Conservation (phyloP, 2,888 invertebrate genomes). For the Meteorus colon region DNA sequence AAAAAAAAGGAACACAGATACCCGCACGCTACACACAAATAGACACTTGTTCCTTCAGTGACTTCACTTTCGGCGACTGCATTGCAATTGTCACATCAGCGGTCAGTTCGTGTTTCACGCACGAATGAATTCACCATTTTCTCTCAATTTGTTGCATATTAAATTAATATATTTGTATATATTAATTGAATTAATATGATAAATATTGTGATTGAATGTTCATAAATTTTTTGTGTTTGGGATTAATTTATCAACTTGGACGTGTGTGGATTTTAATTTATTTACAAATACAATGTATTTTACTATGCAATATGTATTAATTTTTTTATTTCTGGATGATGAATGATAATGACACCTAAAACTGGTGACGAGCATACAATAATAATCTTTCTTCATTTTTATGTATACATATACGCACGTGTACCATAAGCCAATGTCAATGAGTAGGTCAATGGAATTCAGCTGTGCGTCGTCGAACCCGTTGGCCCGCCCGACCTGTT, state of each 20-base stretch:
- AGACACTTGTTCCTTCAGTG: slow-evolving; percentile 48
- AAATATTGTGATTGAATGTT: not conserved
- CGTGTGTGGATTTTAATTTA: no score
- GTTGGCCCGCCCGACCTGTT: slow-evolving; percentile 57
- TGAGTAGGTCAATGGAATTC: slow-evolving; percentile 71
- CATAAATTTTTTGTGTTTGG: not conserved
- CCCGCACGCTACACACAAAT: slow-evolving; percentile 51
- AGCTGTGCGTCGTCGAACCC: slow-evolving; percentile 56
- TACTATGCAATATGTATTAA: not conserved
- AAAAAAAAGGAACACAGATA: not conserved
- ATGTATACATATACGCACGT: slow-evolving; percentile 9
- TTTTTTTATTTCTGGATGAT: not conserved
- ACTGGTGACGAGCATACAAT: slow-evolving; percentile 1
- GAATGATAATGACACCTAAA: not conserved
- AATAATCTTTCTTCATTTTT: slow-evolving; percentile 11
- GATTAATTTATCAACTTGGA: not conserved
- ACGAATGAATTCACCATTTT: slow-evolving; percentile 2
- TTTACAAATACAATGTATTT: no score
- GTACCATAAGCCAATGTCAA: slow-evolving; percentile 36
- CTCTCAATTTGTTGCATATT: not conserved
- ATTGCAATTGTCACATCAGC: slow-evolving; percentile 27
- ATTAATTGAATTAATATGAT: not conserved
- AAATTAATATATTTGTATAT: not conserved
- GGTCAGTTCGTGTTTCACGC: slow-evolving; percentile 16
- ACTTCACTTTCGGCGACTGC: slow-evolving; percentile 63